Evolutionary conservation across 2,113 vertebrate genomes (phyloP), one percentile per base, ranked within the genome.

Genomic region (Stomatorhinus ivindoensis): DNA sequence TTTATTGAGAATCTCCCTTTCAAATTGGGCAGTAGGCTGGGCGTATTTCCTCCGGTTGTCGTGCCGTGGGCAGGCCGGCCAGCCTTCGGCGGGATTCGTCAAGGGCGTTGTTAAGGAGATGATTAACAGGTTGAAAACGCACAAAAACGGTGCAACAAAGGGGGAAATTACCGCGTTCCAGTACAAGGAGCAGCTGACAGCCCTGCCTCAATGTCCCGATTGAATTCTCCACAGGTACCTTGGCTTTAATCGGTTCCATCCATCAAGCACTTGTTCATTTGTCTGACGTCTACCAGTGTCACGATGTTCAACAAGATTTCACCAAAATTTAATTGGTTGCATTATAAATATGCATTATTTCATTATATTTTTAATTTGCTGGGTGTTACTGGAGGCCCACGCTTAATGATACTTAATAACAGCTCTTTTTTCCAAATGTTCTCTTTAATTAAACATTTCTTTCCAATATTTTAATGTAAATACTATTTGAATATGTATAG

Each of bases 151-250:
- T 48, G 50, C 48, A 55, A 35, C 47, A 35, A 55, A 87, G 85
- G 85, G 31, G 85, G 31, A 87, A 87, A 87, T 87, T 55, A 87
- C 48, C 13, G 48, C n/a, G 85, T 87, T 87, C 85, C 85, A 87
- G 48, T 53, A 87, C 48, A 39, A 19, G 27, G 50, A 31, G 48
- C n/a, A 51, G 13, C 85, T 87, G 85, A 87, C 85, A 51, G 85
- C 48, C 31, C n/a, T 21, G 48, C 27, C 31, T 53, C 48, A 47
- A 47, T 46, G 85, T 53, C 50, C 50, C 85, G 48, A 31, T 15
- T 35, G 50, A 53, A 87, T 87, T 55, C 85, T 53, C 85, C 4
- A 55, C 85, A 51, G 47, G 85, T 53, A 53, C 27, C 27, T 24
- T 21, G n/a, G 5, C n/a, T 27, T 55, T 87, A 87, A 87, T 87